Percentiles rank a stretch among this genome's conserved stretches.
Evolutionary conservation across 2,888 invertebrate species (phyloP).

Genomic region (Aelia acuminata): DNA sequence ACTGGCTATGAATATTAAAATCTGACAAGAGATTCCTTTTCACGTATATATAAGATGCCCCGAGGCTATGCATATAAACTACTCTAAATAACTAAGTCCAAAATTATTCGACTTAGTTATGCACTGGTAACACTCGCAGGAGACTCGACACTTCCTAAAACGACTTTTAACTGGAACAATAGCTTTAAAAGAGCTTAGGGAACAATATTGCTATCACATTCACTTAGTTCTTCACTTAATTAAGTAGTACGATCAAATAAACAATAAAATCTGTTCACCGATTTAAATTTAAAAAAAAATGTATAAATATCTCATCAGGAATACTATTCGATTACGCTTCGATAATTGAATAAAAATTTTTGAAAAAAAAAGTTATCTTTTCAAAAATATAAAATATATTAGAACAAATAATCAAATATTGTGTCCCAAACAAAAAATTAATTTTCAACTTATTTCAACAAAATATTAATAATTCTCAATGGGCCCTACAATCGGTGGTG

Average conservation of each 20-base stretch:
- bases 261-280: too few relatives aligned
- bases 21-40: constrained; percentile 11
- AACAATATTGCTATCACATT: not conserved
- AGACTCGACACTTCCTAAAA: not conserved
- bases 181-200: not conserved
- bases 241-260: not conserved
- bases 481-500: too few relatives aligned
- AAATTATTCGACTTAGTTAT: constrained; percentile 16
- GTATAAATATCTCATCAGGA: too few relatives aligned
- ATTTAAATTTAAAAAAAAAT: too few relatives aligned
- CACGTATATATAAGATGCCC: constrained; percentile 39
- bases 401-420: too few relatives aligned
- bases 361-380: too few relatives aligned
- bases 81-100: constrained; percentile 15
- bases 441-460: too few relatives aligned
- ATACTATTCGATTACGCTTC: too few relatives aligned
- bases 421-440: too few relatives aligned
- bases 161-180: not conserved
- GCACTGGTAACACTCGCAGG: not conserved
- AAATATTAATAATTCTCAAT: too few relatives aligned
- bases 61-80: constrained; percentile 30
- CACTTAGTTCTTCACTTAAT: not conserved
- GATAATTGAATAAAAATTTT: too few relatives aligned
- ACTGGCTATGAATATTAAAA: constrained; percentile 29
- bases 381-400: too few relatives aligned